Base-by-base conservation (phyloP, 2,888 invertebrate species). In the Sesamia inferens region DNA sequence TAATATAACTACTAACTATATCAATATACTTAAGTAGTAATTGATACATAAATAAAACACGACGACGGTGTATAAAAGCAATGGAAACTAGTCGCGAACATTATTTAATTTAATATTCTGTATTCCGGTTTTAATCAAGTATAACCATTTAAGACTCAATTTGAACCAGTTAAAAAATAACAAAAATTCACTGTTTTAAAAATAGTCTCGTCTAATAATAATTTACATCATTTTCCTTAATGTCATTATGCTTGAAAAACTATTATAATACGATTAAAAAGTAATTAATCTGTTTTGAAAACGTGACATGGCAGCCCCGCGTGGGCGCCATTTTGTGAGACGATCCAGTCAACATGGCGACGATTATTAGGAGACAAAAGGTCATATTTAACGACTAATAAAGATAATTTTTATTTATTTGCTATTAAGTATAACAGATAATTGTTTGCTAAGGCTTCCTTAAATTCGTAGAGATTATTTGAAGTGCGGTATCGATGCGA, bases 251-350 rank as follows among this genome's bases (percentile, higher is more conserved):
- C 74, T 85, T 64, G 66, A 54, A 83, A 87, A 84, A 78, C 87
- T 74, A 93, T 94, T 93, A 94, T 90, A 91, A 90, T 85, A 61
- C 83, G 75, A 92, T 94, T 91, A 93, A 88, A 89, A 89, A 79
- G 51, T 88, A 87, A 91, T 94, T 93, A 90, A 89, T 90, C 90
- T 85, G 84, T 85, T 85, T 89, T 70, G 65, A 61, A 72, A 76
- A 84, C 76, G 76, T 85, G 79, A 78, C 81, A 63, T 47, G 73
- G 74, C 44, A 70, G 69, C 72, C 58, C 72, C 79, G 70, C 24
- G 22, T 71, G 64, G 76, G 69, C 71, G 79, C 76, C 78, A 84
- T 85, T 80, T 79, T 82, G 57, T 69, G 58, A 62, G 10, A 47
- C 58, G 44, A 62, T 48, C 59, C 68, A 66, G 13, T 71, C 22